Evolutionary conservation across 2,888 invertebrate species (phyloP), one percentile per base, ranked within the genome.

Genomic region (Dorcus hopei): DNA sequence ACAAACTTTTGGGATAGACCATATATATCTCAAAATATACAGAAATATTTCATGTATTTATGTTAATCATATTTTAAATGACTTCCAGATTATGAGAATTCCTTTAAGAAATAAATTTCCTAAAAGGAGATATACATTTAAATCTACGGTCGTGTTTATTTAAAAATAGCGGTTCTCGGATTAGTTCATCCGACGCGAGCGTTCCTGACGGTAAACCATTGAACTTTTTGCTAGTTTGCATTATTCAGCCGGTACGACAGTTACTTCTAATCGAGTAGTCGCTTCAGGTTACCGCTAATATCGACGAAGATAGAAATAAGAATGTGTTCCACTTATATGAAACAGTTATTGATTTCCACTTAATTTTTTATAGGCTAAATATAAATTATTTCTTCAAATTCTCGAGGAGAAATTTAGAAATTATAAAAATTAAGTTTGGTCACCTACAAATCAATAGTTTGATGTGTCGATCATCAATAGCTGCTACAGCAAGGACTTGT

Each of bases 171-270:
- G 61, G 57, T 38, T 14, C 26, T 33, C 16, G 6, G 45, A 39
- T 51, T 23, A 51, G 40, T 51, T 39, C 19, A 51, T 51, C 38
- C 23, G 14, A 43, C 23, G 23, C 11, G 9, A 48, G 59, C 70
- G 72, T 72, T 66, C 68, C 77, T 75, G 66, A 69, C 74, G 76
- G 74, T 64, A 67, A 69, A 72, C 68, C 67, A 71, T 67, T 67
- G 72, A 76, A 77, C 69, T 74, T 71, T 74, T 74, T 72, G 64
- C 61, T 57, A 57, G 59, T 57, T 55, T 48, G 59, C 52, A 58
- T 60, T 65, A 57, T 40, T 63, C 66, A 55, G 75, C 66, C 75
- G 76, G 74, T 75, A 76, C 70, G 66, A 69, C 72, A 75, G 75
- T 33, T 33, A 33, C 26, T 33, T 33, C 26, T 33, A 33, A 33